Evolutionary conservation across 1,140 invertebrate species (phyloP).

Genomic region (Neodiprion lecontei): DNA sequence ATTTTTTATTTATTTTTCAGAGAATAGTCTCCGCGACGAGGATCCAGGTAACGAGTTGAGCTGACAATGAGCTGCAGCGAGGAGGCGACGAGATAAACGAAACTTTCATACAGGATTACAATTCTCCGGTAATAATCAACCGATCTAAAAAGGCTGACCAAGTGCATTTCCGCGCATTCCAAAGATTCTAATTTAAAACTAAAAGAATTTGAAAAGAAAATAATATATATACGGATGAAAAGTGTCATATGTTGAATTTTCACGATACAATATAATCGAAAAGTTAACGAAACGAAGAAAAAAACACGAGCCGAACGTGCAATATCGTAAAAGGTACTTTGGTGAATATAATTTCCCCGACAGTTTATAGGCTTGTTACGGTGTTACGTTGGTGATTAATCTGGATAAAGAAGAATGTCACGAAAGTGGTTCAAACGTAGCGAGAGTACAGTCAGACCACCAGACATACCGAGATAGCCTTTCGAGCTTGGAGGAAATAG

Average conservation of each 20-base stretch:
- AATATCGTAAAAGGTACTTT: not conserved
- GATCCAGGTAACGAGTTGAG: not conserved
- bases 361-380: not conserved
- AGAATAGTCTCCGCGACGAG: not conserved
- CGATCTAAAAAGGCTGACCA: not conserved
- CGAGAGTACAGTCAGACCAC: slow-evolving; percentile 45
- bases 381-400: slow-evolving; percentile 26
- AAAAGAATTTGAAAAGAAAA: not conserved
- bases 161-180: too few species aligned
- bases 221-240: too few species aligned
- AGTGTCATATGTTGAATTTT: too few species aligned
- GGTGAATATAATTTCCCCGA: not conserved
- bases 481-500: not conserved
- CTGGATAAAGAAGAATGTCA: slow-evolving; percentile 50
- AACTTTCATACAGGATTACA: too few species aligned
- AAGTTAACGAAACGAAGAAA: too few species aligned
- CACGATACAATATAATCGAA: too few species aligned
- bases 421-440: slow-evolving; percentile 36
- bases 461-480: slow-evolving; percentile 50
- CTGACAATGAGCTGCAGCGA: too few species aligned
- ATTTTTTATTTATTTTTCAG: not conserved
- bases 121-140: not conserved
- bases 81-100: too few species aligned
- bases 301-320: too few species aligned
- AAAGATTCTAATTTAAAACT: too few species aligned